A percentile compares a stretch with the other conserved stretches of the same genome.
phyloP scores from a whole-genome alignment of 2,797 vertebrate species.

The Numenius phaeopus region DNA sequence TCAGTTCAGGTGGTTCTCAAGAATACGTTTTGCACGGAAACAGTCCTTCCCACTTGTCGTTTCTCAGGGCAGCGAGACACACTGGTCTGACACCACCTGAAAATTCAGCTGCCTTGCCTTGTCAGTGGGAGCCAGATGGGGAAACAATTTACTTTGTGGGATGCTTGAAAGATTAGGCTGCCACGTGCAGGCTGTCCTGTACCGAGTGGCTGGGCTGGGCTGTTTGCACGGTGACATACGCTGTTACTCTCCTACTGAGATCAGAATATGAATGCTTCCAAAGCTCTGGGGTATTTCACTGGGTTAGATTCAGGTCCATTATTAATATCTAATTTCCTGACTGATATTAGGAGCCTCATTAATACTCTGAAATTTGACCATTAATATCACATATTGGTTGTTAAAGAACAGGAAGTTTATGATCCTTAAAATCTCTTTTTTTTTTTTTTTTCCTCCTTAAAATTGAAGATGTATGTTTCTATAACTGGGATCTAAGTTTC shows the following conservation, averaged over 20 bases:
- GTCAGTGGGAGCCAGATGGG: not conserved
- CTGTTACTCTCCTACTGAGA: not conserved
- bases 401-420: constrained; percentile 73
- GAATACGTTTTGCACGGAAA: not conserved
- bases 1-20: not conserved
- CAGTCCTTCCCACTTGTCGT: not conserved
- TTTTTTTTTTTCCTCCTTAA: constrained; percentile 20
- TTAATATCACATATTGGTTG: constrained; percentile 70
- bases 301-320: constrained; percentile 38
- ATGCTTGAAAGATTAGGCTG: not conserved
- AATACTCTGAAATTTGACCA: constrained; percentile 76
- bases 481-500: constrained; percentile 40
- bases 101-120: not conserved
- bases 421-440: constrained; percentile 53
- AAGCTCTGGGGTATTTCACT: constrained; percentile 4
- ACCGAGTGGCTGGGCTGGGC: not conserved
- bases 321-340: constrained; percentile 76
- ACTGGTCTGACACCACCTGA: not conserved
- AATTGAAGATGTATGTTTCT: constrained; percentile 40
- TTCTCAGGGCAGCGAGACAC: not conserved
- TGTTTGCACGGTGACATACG: not conserved
- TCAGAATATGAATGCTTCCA: not conserved
- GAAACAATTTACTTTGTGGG: not conserved
- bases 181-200: not conserved
- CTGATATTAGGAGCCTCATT: constrained; percentile 78